phyloP scores from a whole-genome alignment of 2,888 invertebrate genomes.

The Caenorhabditis auriculariae region DNA sequence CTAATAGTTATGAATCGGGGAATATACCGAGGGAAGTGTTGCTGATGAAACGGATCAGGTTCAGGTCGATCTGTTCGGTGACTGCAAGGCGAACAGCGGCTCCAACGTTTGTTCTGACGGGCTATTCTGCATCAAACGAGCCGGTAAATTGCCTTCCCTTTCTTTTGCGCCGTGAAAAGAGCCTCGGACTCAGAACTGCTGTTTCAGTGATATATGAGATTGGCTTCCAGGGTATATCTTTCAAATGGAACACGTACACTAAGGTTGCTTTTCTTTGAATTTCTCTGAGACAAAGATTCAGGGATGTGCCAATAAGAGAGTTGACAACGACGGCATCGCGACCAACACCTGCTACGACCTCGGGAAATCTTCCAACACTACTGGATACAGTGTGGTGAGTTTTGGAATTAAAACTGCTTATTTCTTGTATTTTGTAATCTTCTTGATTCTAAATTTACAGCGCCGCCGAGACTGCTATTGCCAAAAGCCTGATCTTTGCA shows the following conservation, averaged over 20 bases:
- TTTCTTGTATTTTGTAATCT: no score
- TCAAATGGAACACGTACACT: conserved; percentile 11
- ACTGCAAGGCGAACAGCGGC: conserved; percentile 15
- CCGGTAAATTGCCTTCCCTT: conserved; percentile 9
- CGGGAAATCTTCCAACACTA: conserved; percentile 4
- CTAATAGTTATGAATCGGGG: no score
- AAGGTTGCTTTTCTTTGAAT: no score
- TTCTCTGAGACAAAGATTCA: no score
- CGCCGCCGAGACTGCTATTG: no score
- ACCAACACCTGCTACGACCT: conserved; percentile 7
- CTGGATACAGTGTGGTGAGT: conserved; percentile 9
- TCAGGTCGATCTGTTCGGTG: no score
- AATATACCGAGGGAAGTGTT: no score
- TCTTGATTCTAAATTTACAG: no score
- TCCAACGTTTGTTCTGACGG: conserved; percentile 16
- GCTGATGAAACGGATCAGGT: no score
- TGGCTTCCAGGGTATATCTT: conserved; percentile 13
- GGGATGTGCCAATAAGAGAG: conserved; percentile 7
- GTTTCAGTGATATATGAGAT: conserved; percentile 8
- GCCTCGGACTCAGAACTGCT: neutral
- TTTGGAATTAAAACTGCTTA: no score
- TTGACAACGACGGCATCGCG: conserved; percentile 5
- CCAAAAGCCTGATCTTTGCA: no score
- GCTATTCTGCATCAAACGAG: conserved; percentile 17
- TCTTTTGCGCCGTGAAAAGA: no score